These are phyloP conservation scores for Alligator sinensis DNA, from an alignment of 2,113 vertebrate genomes.

Conservation along the genomic window DNA sequence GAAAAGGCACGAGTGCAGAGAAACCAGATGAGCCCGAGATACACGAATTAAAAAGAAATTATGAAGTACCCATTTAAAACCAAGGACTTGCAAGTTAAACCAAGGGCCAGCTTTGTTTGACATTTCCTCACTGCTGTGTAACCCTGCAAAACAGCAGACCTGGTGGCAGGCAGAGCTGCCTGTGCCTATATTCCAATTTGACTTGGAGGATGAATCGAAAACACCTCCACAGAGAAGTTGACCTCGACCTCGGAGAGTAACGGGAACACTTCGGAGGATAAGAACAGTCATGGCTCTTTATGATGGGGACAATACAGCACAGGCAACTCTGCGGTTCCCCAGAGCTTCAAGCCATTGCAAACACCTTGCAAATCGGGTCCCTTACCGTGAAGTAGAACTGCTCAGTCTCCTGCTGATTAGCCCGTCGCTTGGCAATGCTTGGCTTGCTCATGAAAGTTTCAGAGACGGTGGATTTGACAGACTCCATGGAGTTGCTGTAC, in stretches of 20 bases:
- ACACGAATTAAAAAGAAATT: background rate
- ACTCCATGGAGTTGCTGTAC: constrained; percentile 99
- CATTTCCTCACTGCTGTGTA: background rate
- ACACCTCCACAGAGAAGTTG: background rate
- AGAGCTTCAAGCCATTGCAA: background rate
- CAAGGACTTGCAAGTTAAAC: background rate
- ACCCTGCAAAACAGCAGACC: background rate
- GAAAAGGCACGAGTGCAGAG: background rate
- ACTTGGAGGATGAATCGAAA: background rate
- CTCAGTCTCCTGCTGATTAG: constrained; percentile 98
- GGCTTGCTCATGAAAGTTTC: constrained; percentile 99
- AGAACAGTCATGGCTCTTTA: background rate
- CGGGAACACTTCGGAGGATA: background rate
- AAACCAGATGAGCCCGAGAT: background rate
- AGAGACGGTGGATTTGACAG: constrained; percentile 94
- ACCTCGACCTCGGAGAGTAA: background rate
- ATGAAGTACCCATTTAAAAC: background rate
- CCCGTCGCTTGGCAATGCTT: constrained; percentile 95
- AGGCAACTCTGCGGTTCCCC: background rate
- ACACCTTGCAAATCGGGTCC: background rate
- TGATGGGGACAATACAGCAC: background rate
- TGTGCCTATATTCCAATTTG: background rate
- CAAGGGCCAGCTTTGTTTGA: background rate
- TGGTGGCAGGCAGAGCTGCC: background rate
- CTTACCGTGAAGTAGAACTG: constrained; percentile 98